Evolutionary conservation across 2,797 vertebrate species (phyloP).

Genomic region (Bovichtus diacanthus): DNA sequence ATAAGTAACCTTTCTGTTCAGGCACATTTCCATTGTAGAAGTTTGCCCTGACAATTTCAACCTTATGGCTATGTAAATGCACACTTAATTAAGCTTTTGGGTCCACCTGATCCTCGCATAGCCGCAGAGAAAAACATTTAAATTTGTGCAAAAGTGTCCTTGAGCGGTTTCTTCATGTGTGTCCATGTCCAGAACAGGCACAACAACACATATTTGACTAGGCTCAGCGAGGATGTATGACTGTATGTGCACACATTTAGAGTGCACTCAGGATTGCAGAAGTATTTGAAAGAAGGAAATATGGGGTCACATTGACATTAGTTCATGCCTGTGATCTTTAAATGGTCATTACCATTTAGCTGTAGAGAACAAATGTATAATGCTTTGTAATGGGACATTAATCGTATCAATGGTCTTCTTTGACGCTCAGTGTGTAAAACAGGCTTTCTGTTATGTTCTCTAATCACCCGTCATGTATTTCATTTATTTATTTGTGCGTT

Average conservation of each 20-base stretch:
- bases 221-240: neutral
- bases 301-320: neutral
- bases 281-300: neutral
- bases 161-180: neutral
- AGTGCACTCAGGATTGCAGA: neutral
- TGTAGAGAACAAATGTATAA: neutral
- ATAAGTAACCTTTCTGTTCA: neutral
- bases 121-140: neutral
- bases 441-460: neutral
- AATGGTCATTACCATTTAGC: constrained; percentile 22
- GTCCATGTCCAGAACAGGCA: neutral
- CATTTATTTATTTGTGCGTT: neutral
- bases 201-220: neutral
- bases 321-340: neutral
- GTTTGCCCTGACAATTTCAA: neutral
- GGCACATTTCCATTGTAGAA: neutral
- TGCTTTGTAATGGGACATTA: neutral
- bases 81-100: neutral
- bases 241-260: neutral
- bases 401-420: neutral
- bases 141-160: neutral
- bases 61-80: too few species aligned
- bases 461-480: neutral
- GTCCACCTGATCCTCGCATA: neutral
- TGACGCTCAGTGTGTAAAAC: neutral